Conservation (phyloP, 2,888 invertebrate species). For the Parthenolecanium corni region DNA sequence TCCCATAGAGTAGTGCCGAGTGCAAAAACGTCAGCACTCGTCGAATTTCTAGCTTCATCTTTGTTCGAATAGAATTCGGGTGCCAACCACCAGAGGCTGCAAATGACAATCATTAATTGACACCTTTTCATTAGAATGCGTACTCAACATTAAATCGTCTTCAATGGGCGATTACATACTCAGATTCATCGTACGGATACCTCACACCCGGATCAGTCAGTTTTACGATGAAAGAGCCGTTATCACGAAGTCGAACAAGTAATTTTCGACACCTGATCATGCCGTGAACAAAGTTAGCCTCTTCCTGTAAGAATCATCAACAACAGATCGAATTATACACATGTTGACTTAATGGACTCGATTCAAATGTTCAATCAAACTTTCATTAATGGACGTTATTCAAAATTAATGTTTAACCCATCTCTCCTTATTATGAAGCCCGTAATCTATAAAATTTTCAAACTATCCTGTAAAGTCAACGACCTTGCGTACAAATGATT, state of each 20-base stretch:
- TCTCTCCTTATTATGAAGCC: too few relatives aligned
- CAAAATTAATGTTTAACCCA: background rate
- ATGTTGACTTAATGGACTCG: background rate
- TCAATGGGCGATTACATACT: conserved; percentile 54
- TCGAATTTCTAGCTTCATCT: conserved; percentile 53
- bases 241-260: conserved; percentile 61
- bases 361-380: background rate
- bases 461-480: too few relatives aligned
- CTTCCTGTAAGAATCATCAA: conserved; percentile 44
- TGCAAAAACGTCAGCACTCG: conserved; percentile 78
- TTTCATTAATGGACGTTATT: background rate
- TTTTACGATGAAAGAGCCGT: conserved; percentile 60
- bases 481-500: too few relatives aligned
- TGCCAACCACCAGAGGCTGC: conserved; percentile 83
- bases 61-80: conserved; percentile 64
- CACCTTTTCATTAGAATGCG: too few relatives aligned
- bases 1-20: conserved; percentile 87
- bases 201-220: conserved; percentile 71
- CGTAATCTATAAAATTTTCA: too few relatives aligned
- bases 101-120: conserved; percentile 27
- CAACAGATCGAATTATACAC: background rate
- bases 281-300: conserved; percentile 71
- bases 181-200: conserved; percentile 47
- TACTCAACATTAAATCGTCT: too few relatives aligned
- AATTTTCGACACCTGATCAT: conserved; percentile 71